Evolutionary conservation across 2,888 invertebrate species (phyloP).

Genomic region (Azorinus chamasolen): DNA sequence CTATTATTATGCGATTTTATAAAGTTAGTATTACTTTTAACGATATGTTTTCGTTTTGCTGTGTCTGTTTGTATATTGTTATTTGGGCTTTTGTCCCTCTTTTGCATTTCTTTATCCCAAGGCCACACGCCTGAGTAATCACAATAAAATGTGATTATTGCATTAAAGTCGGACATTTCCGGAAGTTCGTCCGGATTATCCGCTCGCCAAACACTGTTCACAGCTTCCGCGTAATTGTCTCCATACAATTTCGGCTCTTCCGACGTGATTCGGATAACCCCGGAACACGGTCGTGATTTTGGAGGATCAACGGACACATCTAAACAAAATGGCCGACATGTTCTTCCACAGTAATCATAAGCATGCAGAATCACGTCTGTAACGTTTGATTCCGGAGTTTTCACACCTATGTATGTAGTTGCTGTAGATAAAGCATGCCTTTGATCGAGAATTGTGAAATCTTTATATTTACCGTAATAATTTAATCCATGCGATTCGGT

Average conservation of each 20-base stretch:
- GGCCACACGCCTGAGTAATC: conserved; percentile 63
- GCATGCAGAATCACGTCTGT: conserved; percentile 63
- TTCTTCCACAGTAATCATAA: conserved; percentile 61
- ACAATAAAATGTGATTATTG: conserved; percentile 60
- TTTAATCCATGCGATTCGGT: conserved; percentile 63
- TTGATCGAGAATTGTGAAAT: conserved; percentile 62
- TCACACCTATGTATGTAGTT: conserved; percentile 59
- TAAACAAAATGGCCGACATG: conserved; percentile 58
- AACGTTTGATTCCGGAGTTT: conserved; percentile 58
- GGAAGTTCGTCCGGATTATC: conserved; percentile 54
- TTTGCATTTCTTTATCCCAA: conserved; percentile 50
- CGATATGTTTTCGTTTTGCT: not conserved
- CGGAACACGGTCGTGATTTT: conserved; percentile 58
- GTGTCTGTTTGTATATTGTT: not conserved
- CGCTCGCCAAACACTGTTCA: conserved; percentile 55
- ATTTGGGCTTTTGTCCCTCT: not conserved
- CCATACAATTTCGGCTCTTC: conserved; percentile 61
- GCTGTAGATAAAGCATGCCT: conserved; percentile 60
- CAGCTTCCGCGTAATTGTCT: conserved; percentile 58
- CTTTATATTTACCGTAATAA: conserved; percentile 65
- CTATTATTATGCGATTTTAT: not conserved
- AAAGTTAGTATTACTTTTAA: not conserved
- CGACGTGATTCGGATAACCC: conserved; percentile 55
- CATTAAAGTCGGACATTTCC: conserved; percentile 27
- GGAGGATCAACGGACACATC: conserved; percentile 37